Percentiles rank a stretch among this genome's conserved stretches.
Conservation (phyloP, 1,140 invertebrate genomes). For the Caenorhabditis elegans region WBcel235 BX284602.5:12271001-12271500, state of each 20-base stretch:
- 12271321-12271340: not conserved
- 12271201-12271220: not conserved
- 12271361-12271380: constrained; percentile 16
- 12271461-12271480: too few species aligned
- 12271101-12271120: too few species aligned
- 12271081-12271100: too few species aligned
- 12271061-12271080: too few species aligned
- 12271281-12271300: not conserved
- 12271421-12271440: not conserved
- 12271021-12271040: too few species aligned
- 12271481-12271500: too few species aligned
- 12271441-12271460: too few species aligned
- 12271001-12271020: too few species aligned
- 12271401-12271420: not conserved
- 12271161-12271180: constrained; percentile 1
- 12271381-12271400: not conserved
- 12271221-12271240: not conserved
- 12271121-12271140: too few species aligned
- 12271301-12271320: not conserved
- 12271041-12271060: too few species aligned
- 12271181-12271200: constrained; percentile 13
- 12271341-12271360: not conserved
- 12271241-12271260: not conserved
- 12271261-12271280: not conserved
- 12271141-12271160: too few species aligned